These are phyloP conservation scores for Otolemur crassicaudatus DNA, from an alignment of 2,797 vertebrate species.

Conservation along the genomic window DNA sequence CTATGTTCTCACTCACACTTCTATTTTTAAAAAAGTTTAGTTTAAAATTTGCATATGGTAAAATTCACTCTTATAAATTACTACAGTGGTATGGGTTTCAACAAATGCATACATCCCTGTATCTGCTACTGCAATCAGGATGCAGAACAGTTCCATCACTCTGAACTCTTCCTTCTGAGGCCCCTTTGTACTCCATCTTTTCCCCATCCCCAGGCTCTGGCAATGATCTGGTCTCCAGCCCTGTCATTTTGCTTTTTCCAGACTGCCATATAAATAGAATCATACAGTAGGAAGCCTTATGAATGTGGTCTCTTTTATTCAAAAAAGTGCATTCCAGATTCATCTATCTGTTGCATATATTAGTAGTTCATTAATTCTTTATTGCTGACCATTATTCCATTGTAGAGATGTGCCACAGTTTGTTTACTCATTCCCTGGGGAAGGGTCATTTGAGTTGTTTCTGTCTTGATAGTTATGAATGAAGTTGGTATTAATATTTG, in stretches of 20 bases:
- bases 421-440: neutral
- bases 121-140: neutral
- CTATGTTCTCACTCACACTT: neutral
- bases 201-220: neutral
- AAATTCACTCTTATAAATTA: constrained; percentile 5
- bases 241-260: neutral
- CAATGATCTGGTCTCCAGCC: neutral
- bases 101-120: neutral
- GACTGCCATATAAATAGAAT: neutral
- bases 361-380: neutral
- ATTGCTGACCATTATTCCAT: neutral
- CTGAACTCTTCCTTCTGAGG: neutral
- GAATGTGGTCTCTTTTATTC: neutral
- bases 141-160: neutral
- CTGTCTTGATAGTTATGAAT: neutral
- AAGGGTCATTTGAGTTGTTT: neutral
- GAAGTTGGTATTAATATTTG: neutral
- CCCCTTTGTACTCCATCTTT: neutral
- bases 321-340: neutral
- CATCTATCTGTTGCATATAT: neutral
- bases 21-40: neutral
- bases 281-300: neutral
- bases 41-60: neutral
- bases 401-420: neutral
- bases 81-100: neutral